Percentiles rank a stretch among this genome's conserved stretches.
phyloP scores from a whole-genome alignment of 2,797 vertebrate species.

The Serranus cabrilla region DNA sequence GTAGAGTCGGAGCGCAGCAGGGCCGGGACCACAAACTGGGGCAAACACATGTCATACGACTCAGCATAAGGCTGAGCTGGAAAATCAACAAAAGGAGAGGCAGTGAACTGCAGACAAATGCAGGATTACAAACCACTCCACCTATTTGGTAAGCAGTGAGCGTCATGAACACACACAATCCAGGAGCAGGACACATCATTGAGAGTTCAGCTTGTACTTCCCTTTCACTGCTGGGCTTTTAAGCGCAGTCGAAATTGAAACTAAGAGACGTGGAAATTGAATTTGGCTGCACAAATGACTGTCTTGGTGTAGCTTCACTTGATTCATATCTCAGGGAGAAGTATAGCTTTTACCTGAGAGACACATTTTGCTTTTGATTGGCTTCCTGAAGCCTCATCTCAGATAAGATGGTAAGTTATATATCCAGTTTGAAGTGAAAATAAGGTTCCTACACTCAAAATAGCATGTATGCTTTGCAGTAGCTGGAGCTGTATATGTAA shows the following conservation, averaged over 20 bases:
- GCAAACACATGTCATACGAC: conserved; percentile 74
- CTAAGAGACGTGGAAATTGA: not conserved
- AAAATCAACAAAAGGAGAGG: conserved; percentile 63
- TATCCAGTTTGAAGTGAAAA: not conserved
- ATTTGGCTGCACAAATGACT: not conserved
- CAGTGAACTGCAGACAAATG: conserved; percentile 48
- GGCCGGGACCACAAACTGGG: conserved; percentile 71
- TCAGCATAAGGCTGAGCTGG: conserved; percentile 70
- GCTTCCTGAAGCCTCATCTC: not conserved
- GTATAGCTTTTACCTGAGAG: not conserved
- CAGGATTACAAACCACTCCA: conserved; percentile 53
- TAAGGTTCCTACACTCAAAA: not conserved
- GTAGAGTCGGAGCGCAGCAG: conserved; percentile 58
- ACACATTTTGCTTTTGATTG: not conserved
- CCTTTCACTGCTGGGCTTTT: not conserved
- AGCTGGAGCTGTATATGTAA: too few species aligned
- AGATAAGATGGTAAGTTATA: not conserved
- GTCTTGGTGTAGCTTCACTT: not conserved
- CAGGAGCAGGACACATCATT: not conserved
- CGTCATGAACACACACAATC: conserved; percentile 9
- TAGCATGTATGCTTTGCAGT: not conserved
- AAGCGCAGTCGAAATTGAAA: not conserved
- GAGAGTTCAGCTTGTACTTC: not conserved
- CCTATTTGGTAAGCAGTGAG: conserved; percentile 57
- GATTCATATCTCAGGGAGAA: not conserved